phyloP scores from a whole-genome alignment of 2,888 invertebrate genomes.

The Syrphus vitripennis region DNA sequence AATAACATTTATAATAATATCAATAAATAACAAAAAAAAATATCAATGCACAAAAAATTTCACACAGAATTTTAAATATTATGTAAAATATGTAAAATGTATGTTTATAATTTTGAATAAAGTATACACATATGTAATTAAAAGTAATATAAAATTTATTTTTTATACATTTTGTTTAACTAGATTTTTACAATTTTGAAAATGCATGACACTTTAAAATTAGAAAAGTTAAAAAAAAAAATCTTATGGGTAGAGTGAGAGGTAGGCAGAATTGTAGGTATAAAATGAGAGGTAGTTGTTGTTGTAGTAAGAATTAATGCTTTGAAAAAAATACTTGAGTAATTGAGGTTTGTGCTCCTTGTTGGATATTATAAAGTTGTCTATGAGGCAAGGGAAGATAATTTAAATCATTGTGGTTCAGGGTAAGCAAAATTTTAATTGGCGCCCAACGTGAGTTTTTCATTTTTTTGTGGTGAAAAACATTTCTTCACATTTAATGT shows the following conservation, averaged over 20 bases:
- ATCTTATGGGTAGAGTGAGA: not conserved
- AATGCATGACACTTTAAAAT: slow-evolving; percentile 64
- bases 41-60: slow-evolving; percentile 62
- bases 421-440: not conserved
- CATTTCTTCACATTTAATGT: too few species aligned
- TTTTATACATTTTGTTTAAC: not conserved
- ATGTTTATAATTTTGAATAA: too few species aligned
- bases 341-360: too few species aligned
- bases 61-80: slow-evolving; percentile 41
- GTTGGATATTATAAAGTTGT: too few species aligned
- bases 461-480: too few species aligned
- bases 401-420: not conserved
- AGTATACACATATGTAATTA: not conserved
- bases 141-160: not conserved
- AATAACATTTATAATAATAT: slow-evolving; percentile 12
- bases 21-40: too few species aligned
- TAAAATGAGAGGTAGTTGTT: too few species aligned
- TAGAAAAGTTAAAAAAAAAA: not conserved
- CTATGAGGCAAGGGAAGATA: too few species aligned
- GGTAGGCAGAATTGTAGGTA: not conserved
- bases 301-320: too few species aligned
- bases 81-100: not conserved
- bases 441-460: not conserved
- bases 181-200: not conserved
- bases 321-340: too few species aligned